Base-by-base conservation (phyloP, 2,113 vertebrate genomes). In the Pipra filicauda region DNA sequence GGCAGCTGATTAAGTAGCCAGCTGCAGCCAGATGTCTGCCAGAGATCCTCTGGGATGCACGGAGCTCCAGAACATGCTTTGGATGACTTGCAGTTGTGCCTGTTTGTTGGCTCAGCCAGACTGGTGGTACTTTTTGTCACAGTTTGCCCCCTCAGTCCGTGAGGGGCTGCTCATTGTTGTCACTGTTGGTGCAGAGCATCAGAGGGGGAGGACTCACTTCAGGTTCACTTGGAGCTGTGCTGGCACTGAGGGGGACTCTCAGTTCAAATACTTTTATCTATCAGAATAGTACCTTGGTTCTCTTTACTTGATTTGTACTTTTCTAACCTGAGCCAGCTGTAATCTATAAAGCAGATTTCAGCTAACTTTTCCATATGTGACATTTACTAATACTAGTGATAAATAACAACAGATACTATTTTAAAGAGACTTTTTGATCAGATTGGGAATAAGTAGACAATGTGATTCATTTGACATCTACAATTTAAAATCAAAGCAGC, bases 1-100 rank as follows among this genome's bases (percentile, higher is more conserved):
- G 86, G 76, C 80, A 61, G 89, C 73, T 92, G 89, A 92, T 94
- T 22, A 59, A 90, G 52, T 52, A 72, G 76, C 55, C 94, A 96
- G 93, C 77, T 96, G 93, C 86, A 61, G 69, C 80, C 93, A 95
- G 91, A 87, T 95, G 87, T 78, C 39, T 94, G 65, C 85, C 0
- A 13, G 80, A 75, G 86, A 61, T 72, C 67, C 83, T 74, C 24
- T 0, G 10, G 73, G 89, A 69, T 82, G 39, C 58, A 12, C 0
- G 4, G 48, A 31, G 54, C 76, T 87, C n/a, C 64, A 16, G 13
- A 65, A 74, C 49, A 8, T 37, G 22, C 7, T 39, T 46, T 51
- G 82, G 58, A 39, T 85, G 82, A 22, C 37, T 79, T 33, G 79
- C 30, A 27, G 65, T n/a, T 19, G 77, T 51, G 88, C 5, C 33